Conservation (phyloP, 1,140 invertebrate species). For the Cheumatopsyche charites region DNA sequence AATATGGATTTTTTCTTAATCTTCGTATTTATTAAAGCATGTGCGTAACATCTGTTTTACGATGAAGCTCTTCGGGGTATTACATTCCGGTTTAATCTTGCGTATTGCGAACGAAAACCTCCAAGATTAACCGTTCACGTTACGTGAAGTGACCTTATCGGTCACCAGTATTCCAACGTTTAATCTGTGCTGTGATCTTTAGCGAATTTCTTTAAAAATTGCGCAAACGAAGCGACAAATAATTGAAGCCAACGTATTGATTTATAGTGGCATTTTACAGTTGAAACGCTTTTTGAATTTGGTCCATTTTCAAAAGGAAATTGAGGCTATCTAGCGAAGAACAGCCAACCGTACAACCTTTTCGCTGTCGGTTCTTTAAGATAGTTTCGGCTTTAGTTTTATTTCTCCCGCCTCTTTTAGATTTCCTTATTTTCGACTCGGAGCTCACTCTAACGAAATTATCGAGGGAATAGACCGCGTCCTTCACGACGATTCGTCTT, state of each 20-base stretch:
- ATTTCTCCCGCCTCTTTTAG: conserved; percentile 19
- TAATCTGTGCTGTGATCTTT: neutral
- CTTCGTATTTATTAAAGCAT: no score
- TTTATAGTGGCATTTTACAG: no score
- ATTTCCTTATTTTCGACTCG: conserved; percentile 18
- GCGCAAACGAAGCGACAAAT: conserved; percentile 1
- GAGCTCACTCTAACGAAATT: neutral
- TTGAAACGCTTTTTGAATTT: neutral
- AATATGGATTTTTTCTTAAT: no score
- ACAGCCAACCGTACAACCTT: neutral
- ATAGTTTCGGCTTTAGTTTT: neutral
- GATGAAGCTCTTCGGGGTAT: neutral
- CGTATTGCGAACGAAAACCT: conserved; percentile 15
- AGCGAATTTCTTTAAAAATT: neutral
- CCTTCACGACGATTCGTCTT: no score
- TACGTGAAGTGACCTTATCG: conserved; percentile 13
- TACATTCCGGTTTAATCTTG: conserved; percentile 10
- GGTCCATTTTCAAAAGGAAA: conserved; percentile 1
- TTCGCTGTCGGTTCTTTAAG: conserved; percentile 6
- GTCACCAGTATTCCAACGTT: neutral
- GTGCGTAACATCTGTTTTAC: conserved; percentile 16
- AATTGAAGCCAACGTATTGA: no score
- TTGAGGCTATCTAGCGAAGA: neutral
- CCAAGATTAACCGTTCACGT: conserved; percentile 18
- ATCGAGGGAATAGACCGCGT: no score